A percentile compares a stretch with the other conserved stretches of the same genome.
phyloP scores from a whole-genome alignment of 2,113 vertebrate species.

The Rhinoptilus africanus region DNA sequence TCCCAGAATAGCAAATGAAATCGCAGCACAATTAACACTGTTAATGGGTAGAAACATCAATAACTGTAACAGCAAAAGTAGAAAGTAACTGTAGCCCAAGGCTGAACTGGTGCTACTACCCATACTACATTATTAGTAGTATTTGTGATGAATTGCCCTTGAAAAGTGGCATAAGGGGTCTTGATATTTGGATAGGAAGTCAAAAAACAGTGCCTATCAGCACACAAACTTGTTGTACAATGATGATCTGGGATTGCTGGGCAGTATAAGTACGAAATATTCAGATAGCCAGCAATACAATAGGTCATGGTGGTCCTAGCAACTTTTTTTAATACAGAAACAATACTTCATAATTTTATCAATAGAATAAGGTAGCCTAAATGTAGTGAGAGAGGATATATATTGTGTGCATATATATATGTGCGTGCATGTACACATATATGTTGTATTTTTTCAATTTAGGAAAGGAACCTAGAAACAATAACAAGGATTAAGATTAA shows the following conservation, averaged over 20 bases:
- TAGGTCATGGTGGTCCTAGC: accelerated
- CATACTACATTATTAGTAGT: neutral
- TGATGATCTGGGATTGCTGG: neutral
- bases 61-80: neutral
- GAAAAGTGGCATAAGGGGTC: neutral
- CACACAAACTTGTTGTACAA: neutral
- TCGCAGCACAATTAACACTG: neutral
- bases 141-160: neutral
- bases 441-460: neutral
- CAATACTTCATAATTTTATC: neutral
- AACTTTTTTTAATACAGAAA: neutral
- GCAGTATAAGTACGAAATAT: neutral
- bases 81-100: neutral
- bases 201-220: neutral
- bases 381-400: neutral
- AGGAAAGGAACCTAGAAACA: neutral
- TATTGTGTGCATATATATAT: too few species aligned
- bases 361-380: neutral
- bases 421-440: neutral
- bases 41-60: neutral
- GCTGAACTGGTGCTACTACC: neutral
- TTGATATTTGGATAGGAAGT: neutral
- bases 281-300: neutral
- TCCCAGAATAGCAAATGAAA: neutral
- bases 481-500: neutral